Evolutionary conservation across 2,113 vertebrate genomes (phyloP).

Genomic region (Heloderma charlesbogerti): DNA sequence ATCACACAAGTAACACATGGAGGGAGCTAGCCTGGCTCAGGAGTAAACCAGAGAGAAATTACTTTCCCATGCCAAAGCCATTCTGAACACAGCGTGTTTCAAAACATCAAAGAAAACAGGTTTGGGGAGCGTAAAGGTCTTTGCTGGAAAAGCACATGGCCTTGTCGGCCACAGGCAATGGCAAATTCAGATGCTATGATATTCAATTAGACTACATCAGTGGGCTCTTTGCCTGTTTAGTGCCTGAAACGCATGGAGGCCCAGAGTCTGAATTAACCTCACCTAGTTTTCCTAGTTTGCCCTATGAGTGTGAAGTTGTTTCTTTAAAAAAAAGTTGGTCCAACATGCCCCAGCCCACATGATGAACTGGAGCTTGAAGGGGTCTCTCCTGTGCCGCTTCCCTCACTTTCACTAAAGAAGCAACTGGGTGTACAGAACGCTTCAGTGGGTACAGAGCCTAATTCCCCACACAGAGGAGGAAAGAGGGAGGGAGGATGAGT

Average conservation of each 20-base stretch:
- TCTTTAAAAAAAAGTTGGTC: background rate
- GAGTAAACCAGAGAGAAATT: background rate
- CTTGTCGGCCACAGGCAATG: background rate
- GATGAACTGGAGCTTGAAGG: background rate
- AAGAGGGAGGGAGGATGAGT: background rate
- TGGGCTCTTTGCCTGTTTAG: background rate
- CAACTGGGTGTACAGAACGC: no score
- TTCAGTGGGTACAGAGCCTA: background rate
- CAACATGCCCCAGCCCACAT: background rate
- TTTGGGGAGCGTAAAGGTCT: background rate
- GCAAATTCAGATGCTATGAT: background rate
- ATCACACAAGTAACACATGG: background rate
- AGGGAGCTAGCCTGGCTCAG: background rate
- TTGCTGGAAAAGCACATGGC: background rate
- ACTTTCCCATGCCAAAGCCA: background rate
- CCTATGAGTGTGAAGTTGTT: background rate
- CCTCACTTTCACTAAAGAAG: background rate
- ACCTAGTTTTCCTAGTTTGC: background rate
- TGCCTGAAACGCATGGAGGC: background rate
- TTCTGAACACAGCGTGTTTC: no score
- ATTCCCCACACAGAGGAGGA: background rate
- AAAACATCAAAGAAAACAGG: background rate
- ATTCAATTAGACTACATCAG: background rate
- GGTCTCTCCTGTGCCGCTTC: background rate
- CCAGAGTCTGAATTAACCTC: background rate